phyloP scores from a whole-genome alignment of 2,113 vertebrate genomes.

The Peromyscus californicus region DNA sequence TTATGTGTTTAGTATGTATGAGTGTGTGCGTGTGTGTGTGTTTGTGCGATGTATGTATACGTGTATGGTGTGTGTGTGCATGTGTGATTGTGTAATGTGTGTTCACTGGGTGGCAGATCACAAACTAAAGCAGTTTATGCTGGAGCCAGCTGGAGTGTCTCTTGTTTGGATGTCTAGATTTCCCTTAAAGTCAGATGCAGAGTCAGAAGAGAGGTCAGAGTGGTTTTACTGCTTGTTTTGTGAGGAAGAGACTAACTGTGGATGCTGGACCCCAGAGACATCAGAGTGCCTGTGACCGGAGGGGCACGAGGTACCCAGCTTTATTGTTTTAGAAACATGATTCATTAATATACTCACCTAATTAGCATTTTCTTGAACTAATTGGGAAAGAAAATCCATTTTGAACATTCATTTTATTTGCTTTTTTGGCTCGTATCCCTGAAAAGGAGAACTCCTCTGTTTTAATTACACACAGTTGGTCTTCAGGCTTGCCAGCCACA shows the following conservation, averaged over 20 bases:
- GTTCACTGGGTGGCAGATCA: not conserved
- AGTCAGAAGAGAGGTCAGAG: not conserved
- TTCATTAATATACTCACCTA: not conserved
- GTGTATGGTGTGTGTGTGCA: not conserved
- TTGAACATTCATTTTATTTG: slow-evolving; percentile 44
- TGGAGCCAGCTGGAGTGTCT: not conserved
- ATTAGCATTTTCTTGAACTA: slow-evolving; percentile 45
- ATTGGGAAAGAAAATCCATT: slow-evolving; percentile 29
- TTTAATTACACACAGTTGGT: slow-evolving; percentile 56
- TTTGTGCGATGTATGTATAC: not conserved
- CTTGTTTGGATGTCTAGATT: not conserved
- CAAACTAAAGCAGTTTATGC: not conserved
- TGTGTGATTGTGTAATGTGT: not conserved
- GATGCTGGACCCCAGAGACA: not conserved
- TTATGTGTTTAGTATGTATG: not conserved
- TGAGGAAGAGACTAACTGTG: not conserved
- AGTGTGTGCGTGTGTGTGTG: too few relatives aligned
- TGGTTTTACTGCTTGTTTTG: not conserved
- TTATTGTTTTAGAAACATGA: slow-evolving; percentile 44
- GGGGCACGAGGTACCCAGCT: not conserved
- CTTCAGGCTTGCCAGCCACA: not conserved
- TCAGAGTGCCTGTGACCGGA: not conserved
- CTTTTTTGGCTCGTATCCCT: slow-evolving; percentile 18
- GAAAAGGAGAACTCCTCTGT: not conserved
- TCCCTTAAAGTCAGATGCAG: not conserved